A percentile compares a stretch with the other conserved stretches of the same genome.
These are phyloP conservation scores for Cuniculus paca DNA, from an alignment of 2,797 vertebrate genomes.

Conservation along the genomic window DNA sequence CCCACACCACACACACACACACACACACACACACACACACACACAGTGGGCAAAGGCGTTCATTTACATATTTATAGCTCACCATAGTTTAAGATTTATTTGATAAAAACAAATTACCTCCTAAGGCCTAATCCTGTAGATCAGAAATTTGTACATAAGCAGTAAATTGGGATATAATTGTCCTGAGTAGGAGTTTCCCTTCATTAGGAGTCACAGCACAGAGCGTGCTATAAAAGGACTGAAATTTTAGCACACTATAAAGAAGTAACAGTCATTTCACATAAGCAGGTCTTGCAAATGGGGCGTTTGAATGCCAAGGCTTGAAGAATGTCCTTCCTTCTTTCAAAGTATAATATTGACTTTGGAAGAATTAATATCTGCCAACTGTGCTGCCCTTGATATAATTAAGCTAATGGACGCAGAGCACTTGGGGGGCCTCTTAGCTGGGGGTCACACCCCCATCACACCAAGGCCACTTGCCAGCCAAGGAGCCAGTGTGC, in stretches of 20 bases:
- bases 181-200: constrained; percentile 70
- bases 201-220: constrained; percentile 48
- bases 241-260: background rate
- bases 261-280: constrained; percentile 74
- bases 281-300: background rate
- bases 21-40: background rate
- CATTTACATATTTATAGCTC: constrained; percentile 2
- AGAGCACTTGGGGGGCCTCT: background rate
- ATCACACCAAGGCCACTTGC: background rate
- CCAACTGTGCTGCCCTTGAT: background rate
- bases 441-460: background rate
- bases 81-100: constrained; percentile 63
- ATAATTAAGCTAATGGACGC: background rate
- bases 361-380: background rate
- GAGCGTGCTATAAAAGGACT: constrained; percentile 59
- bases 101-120: constrained; percentile 77
- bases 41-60: background rate
- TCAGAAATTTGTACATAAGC: constrained; percentile 69
- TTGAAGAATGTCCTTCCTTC: background rate
- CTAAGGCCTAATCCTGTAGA: constrained; percentile 62
- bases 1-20: background rate
- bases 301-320: background rate
- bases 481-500: background rate
- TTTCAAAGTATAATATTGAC: background rate
- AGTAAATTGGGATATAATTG: constrained; percentile 74